Base-by-base conservation (phyloP, 2,797 vertebrate genomes). In the Podargus strigoides region DNA sequence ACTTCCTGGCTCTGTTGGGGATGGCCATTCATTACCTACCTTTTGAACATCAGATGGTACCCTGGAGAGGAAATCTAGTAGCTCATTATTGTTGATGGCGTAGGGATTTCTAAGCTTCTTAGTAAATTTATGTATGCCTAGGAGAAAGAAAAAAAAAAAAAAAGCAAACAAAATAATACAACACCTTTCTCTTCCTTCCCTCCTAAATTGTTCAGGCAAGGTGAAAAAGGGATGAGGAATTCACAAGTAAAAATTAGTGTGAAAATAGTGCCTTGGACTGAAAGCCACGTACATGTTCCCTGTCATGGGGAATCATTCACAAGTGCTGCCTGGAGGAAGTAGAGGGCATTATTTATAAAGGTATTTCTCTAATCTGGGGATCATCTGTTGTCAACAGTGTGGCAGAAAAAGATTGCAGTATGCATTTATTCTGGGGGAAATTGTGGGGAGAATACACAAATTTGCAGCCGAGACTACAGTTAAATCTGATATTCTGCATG, bases 81-180 rank as follows among this genome's bases (percentile, higher is more conserved):
- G 97, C 98, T 99, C 98, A 95, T 99, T 99, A 98, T 98, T 99
- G 98, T 99, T 98, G 39, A 99, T 98, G 97, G 98, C 95, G 53
- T 99, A 98, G 68, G 99, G 99, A 97, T 98, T 99, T 97, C 99
- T 98, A 93, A 99, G 98, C 98, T 98, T 99, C 98, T 99, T 99
- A 93, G 99, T 99, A 98, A 99, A 99, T 98, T 99, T 99, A 98
- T 99, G 98, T 98, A 99, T 98, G 96, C 99, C 99, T 99, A 97
- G 90, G 95, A 90, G 72, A 82, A 12, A 66, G 82, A 96, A 85
- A 76, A 82, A 12, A 66, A 79, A 96, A 85, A 80, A 56, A 60
- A 47, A 96, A 56, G 93, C 97, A 90, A 87, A 87, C 55, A 94
- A 96, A 88, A 90, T 72, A 81, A 91, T 13, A 14, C 10, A 27